Percentiles rank a stretch among this genome's conserved stretches.
Evolutionary conservation across 92 coral and sea anemone species (phyloP).

Genomic region (Galaxea fascicularis): DNA sequence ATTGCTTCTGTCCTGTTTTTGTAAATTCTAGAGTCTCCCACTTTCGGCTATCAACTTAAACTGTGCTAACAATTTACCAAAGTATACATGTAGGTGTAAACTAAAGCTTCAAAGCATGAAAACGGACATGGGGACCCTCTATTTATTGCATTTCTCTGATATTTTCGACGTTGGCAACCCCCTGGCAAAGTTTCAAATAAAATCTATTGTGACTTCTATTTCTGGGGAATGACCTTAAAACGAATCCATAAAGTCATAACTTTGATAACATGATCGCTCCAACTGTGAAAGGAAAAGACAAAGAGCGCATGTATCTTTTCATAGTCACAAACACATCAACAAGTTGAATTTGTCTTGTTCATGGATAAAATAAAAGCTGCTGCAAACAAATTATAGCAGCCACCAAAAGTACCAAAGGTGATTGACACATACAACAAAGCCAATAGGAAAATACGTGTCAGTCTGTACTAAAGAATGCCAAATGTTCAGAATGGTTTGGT

Average conservation of each 20-base stretch:
- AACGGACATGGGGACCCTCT: too few relatives aligned
- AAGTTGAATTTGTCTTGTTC: not conserved
- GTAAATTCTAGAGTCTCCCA: too few relatives aligned
- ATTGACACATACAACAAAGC: not conserved
- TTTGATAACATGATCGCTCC: not conserved
- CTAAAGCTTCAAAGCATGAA: too few relatives aligned
- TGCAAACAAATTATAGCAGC: not conserved
- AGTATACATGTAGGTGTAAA: too few relatives aligned
- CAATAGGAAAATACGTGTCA: not conserved
- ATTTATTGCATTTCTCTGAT: too few relatives aligned
- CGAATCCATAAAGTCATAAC: not conserved
- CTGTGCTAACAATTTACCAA: too few relatives aligned
- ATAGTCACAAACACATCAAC: not conserved
- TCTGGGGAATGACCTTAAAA: too few relatives aligned
- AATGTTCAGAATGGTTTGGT: constrained; percentile 7
- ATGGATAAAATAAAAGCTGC: not conserved
- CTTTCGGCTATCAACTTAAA: too few relatives aligned
- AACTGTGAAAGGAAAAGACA: not conserved
- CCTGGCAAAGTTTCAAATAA: too few relatives aligned
- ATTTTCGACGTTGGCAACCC: too few relatives aligned
- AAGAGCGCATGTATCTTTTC: not conserved
- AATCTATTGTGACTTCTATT: too few relatives aligned
- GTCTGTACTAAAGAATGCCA: not conserved
- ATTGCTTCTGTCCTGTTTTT: too few relatives aligned
- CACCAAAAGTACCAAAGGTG: not conserved